Percentiles rank a stretch among this genome's conserved stretches.
These are phyloP conservation scores for Halictus quadricinctus DNA, from an alignment of 2,888 invertebrate species.

Conservation along the genomic window DNA sequence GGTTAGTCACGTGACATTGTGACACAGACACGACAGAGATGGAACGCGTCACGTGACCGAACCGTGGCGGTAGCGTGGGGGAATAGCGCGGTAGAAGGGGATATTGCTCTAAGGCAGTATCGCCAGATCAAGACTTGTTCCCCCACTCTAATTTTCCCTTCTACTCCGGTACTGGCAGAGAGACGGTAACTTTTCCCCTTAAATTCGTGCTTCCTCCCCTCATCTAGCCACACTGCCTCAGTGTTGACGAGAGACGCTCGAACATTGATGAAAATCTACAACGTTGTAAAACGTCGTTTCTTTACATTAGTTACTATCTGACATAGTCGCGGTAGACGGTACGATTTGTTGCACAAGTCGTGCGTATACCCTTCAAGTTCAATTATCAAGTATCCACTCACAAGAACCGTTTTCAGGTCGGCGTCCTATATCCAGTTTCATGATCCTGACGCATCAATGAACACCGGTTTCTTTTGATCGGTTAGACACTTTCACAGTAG, in stretches of 20 bases:
- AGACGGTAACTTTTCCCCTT: too few relatives aligned
- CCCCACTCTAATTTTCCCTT: too few relatives aligned
- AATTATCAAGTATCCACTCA: slow-evolving; percentile 44
- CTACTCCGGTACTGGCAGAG: too few relatives aligned
- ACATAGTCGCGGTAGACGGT: not conserved
- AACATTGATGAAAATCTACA: not conserved
- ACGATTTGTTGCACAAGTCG: not conserved
- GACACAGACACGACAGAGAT: too few relatives aligned
- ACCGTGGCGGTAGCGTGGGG: too few relatives aligned
- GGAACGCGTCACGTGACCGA: too few relatives aligned
- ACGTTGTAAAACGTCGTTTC: not conserved
- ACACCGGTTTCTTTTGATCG: not conserved
- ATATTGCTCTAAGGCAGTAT: too few relatives aligned
- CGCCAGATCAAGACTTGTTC: too few relatives aligned
- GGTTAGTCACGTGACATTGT: too few relatives aligned
- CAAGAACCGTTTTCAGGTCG: slow-evolving; percentile 46
- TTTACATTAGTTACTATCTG: not conserved
- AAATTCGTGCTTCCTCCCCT: too few relatives aligned
- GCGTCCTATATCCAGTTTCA: slow-evolving; percentile 55
- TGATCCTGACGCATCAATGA: not conserved
- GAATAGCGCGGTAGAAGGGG: too few relatives aligned
- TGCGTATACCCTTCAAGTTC: not conserved
- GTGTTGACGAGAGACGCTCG: not conserved
- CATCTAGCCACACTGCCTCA: too few relatives aligned
- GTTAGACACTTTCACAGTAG: not conserved